phyloP scores from a whole-genome alignment of 1,140 invertebrate genomes.

The Heterodera schachtii region DNA sequence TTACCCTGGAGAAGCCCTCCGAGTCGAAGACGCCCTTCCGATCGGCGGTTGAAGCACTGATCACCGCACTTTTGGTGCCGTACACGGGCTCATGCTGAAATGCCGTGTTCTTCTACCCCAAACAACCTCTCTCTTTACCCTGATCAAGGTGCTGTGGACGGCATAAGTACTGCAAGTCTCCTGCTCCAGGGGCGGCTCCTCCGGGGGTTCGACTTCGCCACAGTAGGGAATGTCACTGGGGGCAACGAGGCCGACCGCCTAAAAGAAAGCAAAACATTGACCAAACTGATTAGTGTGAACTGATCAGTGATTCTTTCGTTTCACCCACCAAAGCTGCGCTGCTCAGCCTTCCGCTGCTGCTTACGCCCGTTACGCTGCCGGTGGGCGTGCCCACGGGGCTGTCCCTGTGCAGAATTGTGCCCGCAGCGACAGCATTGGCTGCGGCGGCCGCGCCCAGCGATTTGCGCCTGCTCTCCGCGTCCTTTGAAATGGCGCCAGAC shows the following conservation, averaged over 20 bases:
- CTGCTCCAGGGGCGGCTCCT: constrained; percentile 14
- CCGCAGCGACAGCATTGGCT: constrained; percentile 6
- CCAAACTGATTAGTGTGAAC: not conserved
- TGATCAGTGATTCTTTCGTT: not conserved
- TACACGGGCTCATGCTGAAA: constrained; percentile 26
- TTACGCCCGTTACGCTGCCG: not conserved
- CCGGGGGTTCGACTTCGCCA: constrained; percentile 12
- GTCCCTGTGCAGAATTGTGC: not conserved
- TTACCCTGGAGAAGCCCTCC: not conserved
- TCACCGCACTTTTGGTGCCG: constrained; percentile 29
- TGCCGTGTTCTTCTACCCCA: not conserved
- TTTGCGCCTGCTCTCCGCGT: constrained; percentile 25
- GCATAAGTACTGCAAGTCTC: constrained; percentile 30
- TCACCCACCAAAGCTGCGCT: constrained; percentile 10
- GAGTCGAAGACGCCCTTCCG: not conserved
- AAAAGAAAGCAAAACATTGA: not conserved
- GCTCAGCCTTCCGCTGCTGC: constrained; percentile 4
- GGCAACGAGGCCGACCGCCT: constrained; percentile 28
- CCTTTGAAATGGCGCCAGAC: constrained; percentile 3
- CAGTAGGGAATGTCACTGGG: constrained; percentile 39
- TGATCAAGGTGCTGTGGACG: constrained; percentile 11
- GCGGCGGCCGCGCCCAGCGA: constrained; percentile 29
- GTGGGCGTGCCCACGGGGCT: constrained; percentile 4
- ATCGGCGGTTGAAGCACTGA: constrained; percentile 10
- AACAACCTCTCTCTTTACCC: not conserved